Conservation (phyloP, 64 coral and sea anemone genomes). For the Trachythela sp. region DNA sequence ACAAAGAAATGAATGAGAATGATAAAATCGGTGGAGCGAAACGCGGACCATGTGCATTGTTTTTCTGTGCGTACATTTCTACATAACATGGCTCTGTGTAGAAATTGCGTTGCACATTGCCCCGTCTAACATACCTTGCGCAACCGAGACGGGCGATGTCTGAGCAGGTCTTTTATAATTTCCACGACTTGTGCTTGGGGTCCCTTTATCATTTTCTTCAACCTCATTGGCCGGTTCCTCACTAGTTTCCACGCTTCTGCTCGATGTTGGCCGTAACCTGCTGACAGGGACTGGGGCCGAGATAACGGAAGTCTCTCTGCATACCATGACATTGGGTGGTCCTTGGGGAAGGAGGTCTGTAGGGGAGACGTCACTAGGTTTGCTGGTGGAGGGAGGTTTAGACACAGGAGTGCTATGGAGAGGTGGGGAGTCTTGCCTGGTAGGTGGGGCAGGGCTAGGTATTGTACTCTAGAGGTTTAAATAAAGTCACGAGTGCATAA, state of each 20-base stretch:
- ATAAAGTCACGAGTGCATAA: neutral
- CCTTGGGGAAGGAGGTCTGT: neutral
- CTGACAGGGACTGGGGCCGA: neutral
- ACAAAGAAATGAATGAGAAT: too few species aligned
- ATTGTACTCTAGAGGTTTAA: neutral
- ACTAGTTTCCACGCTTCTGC: neutral
- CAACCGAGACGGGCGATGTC: neutral
- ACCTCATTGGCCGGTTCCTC: neutral
- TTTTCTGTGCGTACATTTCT: too few species aligned
- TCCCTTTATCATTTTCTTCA: neutral
- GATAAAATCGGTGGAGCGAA: neutral
- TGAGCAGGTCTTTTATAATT: neutral
- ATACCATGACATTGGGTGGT: neutral
- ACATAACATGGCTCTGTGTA: neutral
- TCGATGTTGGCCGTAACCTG: neutral
- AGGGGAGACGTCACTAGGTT: neutral
- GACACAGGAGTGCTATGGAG: constrained; percentile 13
- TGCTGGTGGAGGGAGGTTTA: neutral
- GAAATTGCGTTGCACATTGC: too few species aligned
- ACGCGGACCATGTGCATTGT: neutral
- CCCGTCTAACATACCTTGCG: neutral
- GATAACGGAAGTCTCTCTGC: neutral
- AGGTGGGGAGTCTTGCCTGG: constrained; percentile 27
- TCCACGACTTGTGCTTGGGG: neutral
- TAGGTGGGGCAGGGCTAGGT: neutral